Evolutionary conservation across 2,113 vertebrate genomes (phyloP).

Genomic region (Atractosteus spatula): DNA sequence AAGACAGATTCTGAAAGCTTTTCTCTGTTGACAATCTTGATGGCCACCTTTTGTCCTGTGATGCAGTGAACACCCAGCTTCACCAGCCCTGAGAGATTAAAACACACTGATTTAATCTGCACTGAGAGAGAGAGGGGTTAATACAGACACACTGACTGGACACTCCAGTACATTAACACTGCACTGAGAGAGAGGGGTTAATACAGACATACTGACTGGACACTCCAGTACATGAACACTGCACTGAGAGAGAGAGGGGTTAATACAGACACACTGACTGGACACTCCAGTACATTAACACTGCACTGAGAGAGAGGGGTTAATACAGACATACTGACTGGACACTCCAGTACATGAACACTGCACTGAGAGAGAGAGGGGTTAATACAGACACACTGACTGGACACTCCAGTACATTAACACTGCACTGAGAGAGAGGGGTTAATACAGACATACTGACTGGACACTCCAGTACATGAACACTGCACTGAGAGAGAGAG

Average conservation of each 20-base stretch:
- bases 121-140: not conserved
- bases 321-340: not conserved
- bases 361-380: too few relatives aligned
- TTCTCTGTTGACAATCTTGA: constrained; percentile 93
- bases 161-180: not conserved
- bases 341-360: not conserved
- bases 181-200: too few relatives aligned
- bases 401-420: too few relatives aligned
- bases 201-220: too few relatives aligned
- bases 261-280: too few relatives aligned
- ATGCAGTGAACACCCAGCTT: constrained; percentile 89
- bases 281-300: too few relatives aligned
- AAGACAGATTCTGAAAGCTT: constrained; percentile 88
- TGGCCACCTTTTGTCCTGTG: constrained; percentile 87
- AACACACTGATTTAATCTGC: too few relatives aligned
- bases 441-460: not conserved
- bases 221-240: too few relatives aligned
- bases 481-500: too few relatives aligned
- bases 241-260: too few relatives aligned
- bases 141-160: not conserved
- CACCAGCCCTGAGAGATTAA: constrained; percentile 72
- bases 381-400: too few relatives aligned
- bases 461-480: not conserved
- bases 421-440: not conserved
- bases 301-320: not conserved